phyloP scores from a whole-genome alignment of 2,797 vertebrate species.

The Novumbra hubbsi region DNA sequence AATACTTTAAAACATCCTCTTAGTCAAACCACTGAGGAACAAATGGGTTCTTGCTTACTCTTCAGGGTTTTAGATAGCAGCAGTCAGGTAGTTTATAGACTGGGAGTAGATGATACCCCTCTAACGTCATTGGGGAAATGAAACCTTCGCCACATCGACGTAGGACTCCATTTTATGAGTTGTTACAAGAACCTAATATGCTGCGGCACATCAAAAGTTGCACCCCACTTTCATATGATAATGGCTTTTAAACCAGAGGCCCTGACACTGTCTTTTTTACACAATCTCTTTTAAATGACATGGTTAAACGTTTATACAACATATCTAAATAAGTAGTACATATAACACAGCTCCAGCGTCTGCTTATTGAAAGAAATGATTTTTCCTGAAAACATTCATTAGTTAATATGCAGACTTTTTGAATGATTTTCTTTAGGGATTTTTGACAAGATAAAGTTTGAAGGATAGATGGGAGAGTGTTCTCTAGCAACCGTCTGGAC shows the following conservation, averaged over 20 bases:
- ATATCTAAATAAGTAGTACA: background rate
- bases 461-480: no score
- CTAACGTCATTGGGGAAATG: background rate
- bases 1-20: background rate
- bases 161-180: background rate
- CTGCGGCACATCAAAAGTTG: background rate
- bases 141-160: conserved; percentile 5
- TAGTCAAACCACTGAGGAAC: background rate
- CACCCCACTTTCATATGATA: background rate
- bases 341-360: background rate
- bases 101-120: conserved; percentile 6
- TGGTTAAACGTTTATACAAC: background rate
- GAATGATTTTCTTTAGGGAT: no score
- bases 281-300: background rate
- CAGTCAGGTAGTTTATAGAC: background rate
- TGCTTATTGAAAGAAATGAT: background rate
- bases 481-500: no score
- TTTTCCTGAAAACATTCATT: background rate
- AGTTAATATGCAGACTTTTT: background rate
- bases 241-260: background rate
- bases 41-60: background rate
- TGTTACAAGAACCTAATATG: background rate
- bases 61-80: conserved; percentile 10
- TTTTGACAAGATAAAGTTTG: no score
- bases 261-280: background rate